A percentile compares a stretch with the other conserved stretches of the same genome.
Conservation (phyloP, 1,140 invertebrate species). For the Papilio aristodemus region DNA sequence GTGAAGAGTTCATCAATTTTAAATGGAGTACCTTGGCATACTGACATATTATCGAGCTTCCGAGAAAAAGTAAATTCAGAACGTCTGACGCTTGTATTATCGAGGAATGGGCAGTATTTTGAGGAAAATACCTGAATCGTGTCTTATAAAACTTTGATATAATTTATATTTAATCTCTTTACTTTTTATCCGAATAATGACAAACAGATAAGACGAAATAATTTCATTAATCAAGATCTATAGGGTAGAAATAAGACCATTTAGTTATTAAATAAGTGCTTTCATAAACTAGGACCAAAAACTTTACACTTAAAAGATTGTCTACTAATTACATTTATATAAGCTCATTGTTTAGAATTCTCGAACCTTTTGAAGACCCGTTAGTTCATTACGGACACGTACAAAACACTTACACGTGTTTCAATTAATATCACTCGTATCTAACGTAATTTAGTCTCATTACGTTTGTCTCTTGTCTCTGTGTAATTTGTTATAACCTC, state of each 20-base stretch:
- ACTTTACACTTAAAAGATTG: background rate
- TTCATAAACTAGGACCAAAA: background rate
- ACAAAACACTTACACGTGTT: background rate
- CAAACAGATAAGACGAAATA: too few species aligned
- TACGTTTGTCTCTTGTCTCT: background rate
- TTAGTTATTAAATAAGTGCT: too few species aligned
- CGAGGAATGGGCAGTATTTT: background rate
- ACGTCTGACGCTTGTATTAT: background rate
- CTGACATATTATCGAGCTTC: background rate
- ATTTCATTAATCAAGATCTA: too few species aligned
- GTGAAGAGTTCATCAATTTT: conserved; percentile 8
- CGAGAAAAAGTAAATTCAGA: background rate
- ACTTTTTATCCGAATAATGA: too few species aligned
- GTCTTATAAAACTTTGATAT: background rate
- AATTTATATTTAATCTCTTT: too few species aligned
- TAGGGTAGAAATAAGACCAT: too few species aligned
- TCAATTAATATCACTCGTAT: background rate
- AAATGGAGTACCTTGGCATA: conserved; percentile 10
- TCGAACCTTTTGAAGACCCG: background rate
- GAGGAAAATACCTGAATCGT: background rate
- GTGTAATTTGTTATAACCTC: background rate
- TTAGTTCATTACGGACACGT: background rate
- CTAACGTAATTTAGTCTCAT: background rate
- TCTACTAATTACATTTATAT: background rate
- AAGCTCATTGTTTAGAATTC: background rate